phyloP scores from a whole-genome alignment of 2,113 vertebrate genomes.

The Oxyruncus cristatus region DNA sequence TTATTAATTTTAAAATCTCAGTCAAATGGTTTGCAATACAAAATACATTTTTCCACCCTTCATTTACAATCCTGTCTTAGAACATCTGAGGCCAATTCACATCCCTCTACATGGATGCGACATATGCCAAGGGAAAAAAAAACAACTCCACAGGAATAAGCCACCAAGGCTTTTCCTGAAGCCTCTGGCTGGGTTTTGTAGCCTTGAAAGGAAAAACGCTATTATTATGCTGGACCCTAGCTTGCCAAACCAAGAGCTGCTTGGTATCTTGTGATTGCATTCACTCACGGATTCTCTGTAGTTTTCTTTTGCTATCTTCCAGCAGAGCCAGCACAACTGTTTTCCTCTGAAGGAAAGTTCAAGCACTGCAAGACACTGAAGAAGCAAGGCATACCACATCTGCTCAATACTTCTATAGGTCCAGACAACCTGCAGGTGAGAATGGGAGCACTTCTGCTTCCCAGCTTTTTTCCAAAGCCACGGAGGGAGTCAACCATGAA shows the following conservation, averaged over 20 bases:
- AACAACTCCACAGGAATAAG: background rate
- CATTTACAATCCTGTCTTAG: background rate
- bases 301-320: background rate
- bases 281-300: background rate
- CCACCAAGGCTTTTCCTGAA: background rate
- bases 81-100: background rate
- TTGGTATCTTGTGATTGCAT: background rate
- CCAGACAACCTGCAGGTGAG: background rate
- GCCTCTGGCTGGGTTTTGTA: background rate
- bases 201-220: background rate
- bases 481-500: accelerated
- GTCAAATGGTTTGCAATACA: background rate
- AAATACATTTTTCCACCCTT: background rate
- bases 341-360: background rate
- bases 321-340: background rate
- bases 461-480: background rate
- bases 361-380: background rate
- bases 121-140: background rate
- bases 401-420: background rate
- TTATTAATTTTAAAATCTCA: background rate
- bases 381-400: background rate
- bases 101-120: background rate
- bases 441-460: background rate
- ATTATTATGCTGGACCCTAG: background rate
- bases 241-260: background rate